Evolutionary conservation across 2,113 vertebrate species (phyloP), one percentile per base, ranked within the genome.

Genomic region (Vulpes lagopus): DNA sequence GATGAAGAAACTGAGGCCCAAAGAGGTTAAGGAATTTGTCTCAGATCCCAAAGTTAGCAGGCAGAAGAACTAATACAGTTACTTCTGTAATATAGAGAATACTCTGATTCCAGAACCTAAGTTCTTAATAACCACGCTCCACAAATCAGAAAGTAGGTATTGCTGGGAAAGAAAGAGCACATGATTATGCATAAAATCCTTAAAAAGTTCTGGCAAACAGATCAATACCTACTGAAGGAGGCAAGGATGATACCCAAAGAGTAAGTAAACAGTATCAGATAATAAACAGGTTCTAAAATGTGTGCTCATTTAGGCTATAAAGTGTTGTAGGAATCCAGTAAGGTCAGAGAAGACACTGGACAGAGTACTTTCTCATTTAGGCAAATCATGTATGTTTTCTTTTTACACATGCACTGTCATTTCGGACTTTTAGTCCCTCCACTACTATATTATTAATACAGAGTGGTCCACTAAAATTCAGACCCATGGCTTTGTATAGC

Each of bases 21-120:
- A 82, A 73, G 15, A 91, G 22, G 27, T 82, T 81, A 81, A 84
- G 35, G 3, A 95, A 91, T 86, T 32, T 93, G 49, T 94, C 76
- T 94, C 57, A 51, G 65, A 67, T 15, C 55, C 30, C 53, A 49
- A 84, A 89, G 32, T 17, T 60, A 83, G 1, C 25, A 82, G 94
- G 12, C 35, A 78, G 55, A 49, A 78, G 32, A 76, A 35, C 8
- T 3, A 78, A 65, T 11, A 0, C 14, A 43, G 43, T 43, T 43
- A 43, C 43, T 43, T 43, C 43, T 43, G 43, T 43, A 43, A 43
- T 43, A 43, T 43, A 43, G 43, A 43, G 43, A 43, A 43, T 43
- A 87, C 19, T 57, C 51, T 59, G 38, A 67, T 86, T 88, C 12
- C 32, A 80, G 80, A 89, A 87, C 15, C 55, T 32, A 92, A 43